These are phyloP conservation scores for Zaprionus inermis DNA, from an alignment of 1,140 invertebrate genomes.

Conservation along the genomic window DNA sequence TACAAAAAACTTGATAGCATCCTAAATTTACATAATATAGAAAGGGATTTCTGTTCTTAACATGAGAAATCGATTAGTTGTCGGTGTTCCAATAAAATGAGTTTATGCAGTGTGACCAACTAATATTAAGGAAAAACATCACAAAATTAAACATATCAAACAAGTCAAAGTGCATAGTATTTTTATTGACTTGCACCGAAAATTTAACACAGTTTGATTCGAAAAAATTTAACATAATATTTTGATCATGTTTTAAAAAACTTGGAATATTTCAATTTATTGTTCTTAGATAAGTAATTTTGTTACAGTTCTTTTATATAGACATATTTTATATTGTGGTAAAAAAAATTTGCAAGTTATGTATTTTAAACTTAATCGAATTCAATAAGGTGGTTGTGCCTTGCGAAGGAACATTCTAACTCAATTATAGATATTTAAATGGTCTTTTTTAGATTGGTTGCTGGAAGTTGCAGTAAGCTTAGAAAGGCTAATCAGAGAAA, in stretches of 20 bases:
- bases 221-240: background rate
- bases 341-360: constrained; percentile 30
- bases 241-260: background rate
- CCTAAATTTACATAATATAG: background rate
- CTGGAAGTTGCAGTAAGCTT: constrained; percentile 29
- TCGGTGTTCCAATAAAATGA: constrained; percentile 7
- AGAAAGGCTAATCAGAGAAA: constrained; percentile 27
- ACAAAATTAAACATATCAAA: background rate
- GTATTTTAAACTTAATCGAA: constrained; percentile 54
- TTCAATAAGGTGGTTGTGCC: constrained; percentile 63
- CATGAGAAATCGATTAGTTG: background rate
- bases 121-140: background rate
- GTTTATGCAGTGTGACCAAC: background rate
- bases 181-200: background rate
- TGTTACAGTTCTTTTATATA: constrained; percentile 39
- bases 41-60: background rate
- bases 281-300: constrained; percentile 40
- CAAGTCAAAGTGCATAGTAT: background rate
- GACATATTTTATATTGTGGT: constrained; percentile 46
- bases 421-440: constrained; percentile 37
- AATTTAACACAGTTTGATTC: background rate
- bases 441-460: constrained; percentile 54
- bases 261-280: constrained; percentile 48
- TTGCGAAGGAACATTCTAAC: constrained; percentile 58
- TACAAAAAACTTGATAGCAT: background rate